Evolutionary conservation across 92 coral and sea anemone genomes (phyloP).

Genomic region (Palythoa grandiflora): DNA sequence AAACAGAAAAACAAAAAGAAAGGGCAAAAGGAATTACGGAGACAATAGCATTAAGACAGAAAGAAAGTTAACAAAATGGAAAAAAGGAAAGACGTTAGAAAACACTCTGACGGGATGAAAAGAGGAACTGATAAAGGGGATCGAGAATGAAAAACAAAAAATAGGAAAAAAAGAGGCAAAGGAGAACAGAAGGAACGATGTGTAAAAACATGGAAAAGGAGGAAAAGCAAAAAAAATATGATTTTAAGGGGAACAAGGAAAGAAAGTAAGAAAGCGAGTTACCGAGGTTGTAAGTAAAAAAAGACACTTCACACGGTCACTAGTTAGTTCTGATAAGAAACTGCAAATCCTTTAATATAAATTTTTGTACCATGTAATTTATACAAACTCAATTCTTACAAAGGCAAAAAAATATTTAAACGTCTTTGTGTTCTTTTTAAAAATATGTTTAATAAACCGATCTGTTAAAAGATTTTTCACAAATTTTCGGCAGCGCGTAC

Average conservation of each 20-base stretch:
- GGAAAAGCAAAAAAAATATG: background rate
- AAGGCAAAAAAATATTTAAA: too few relatives aligned
- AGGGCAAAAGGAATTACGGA: background rate
- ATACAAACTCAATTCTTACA: too few relatives aligned
- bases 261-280: background rate
- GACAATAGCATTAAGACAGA: background rate
- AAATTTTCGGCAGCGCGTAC: too few relatives aligned
- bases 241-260: background rate
- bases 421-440: too few relatives aligned
- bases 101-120: background rate
- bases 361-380: too few relatives aligned
- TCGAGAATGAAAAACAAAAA: too few relatives aligned
- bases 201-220: background rate
- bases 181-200: background rate
- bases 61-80: background rate
- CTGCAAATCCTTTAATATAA: too few relatives aligned
- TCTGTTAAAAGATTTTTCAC: too few relatives aligned
- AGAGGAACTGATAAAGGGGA: background rate
- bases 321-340: too few relatives aligned
- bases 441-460: too few relatives aligned
- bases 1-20: background rate
- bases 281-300: background rate
- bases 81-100: background rate
- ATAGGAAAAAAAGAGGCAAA: background rate
- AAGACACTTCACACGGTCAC: background rate